Evolutionary conservation across 1,140 invertebrate species (phyloP), one percentile per base, ranked within the genome.

Genomic region (Apocrypta bakeri): DNA sequence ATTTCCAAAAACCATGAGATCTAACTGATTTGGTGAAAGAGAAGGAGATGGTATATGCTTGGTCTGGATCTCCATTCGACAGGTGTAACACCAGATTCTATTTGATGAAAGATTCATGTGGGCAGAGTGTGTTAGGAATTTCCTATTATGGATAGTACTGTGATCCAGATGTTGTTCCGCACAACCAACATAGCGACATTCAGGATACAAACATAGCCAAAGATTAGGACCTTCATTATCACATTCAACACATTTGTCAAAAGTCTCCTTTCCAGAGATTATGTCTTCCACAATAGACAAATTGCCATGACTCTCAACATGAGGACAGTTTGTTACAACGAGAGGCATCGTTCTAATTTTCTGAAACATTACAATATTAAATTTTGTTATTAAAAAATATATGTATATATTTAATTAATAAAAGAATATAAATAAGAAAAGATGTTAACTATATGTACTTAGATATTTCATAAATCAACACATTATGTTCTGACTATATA

Each of bases 11-110:
- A 83, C 77, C 74, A 89, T 89, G 9, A 84, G 89, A 56, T 85
- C 92, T 85, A 80, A 87, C 88, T 87, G 92, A 85, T 84, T 93
- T 85, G 90, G 88, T 9, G 88, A 89, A 7, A 64, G 24, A 0
- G 88, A 85, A 0, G 86, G 86, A 0, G 88, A 88, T 2, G 88
- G 85, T 48, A 90, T 78, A 17, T 87, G 86, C 89, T 90, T 80
- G 85, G 90, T 84, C 91, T 95, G 89, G 91, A 97, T 94, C 94
- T 98, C 93, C 86, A 91, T 92, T 86, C 97, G 94, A 93, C 97
- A 98, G 37, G 93, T 87, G 86, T 97, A 97, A 92, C 97, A 98
- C 96, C 97, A 98, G 85, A 98, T 94, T 84, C 96, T 92, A 81
- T 95, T 93, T 0, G 95, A 97, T 2, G 95, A 95, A 63, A 98